Conservation (phyloP, 1,140 invertebrate species). For the Microvelia longipes region DNA sequence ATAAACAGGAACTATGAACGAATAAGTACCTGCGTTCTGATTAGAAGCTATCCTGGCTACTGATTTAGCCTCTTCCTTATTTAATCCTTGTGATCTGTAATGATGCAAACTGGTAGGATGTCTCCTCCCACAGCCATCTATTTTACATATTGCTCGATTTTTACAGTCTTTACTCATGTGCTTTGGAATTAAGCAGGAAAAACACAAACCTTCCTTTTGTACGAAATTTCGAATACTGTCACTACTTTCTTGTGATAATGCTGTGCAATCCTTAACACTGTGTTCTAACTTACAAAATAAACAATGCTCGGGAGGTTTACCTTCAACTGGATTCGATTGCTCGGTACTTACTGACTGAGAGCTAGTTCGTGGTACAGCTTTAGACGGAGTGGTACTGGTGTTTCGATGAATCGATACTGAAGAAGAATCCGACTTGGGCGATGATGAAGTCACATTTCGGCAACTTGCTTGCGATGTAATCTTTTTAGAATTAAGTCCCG, state of each 20-base stretch:
- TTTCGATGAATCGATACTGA: background rate
- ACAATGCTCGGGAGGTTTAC: background rate
- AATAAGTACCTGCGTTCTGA: background rate
- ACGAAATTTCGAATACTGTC: background rate
- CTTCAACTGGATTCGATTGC: background rate
- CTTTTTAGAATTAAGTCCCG: background rate
- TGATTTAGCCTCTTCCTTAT: background rate
- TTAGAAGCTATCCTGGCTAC: background rate
- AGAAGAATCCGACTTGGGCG: background rate
- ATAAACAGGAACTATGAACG: background rate
- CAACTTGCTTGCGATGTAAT: background rate
- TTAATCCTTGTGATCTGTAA: background rate
- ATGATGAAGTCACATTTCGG: background rate
- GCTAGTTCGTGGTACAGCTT: background rate
- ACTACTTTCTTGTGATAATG: background rate
- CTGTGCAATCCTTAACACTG: background rate
- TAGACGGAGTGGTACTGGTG: background rate
- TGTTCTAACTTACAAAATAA: background rate
- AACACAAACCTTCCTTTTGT: background rate
- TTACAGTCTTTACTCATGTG: background rate
- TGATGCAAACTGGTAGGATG: background rate
- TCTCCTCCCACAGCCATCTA: background rate
- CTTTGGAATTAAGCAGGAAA: background rate
- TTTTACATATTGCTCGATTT: background rate
- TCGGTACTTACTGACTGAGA: background rate